A percentile compares a stretch with the other conserved stretches of the same genome.
Evolutionary conservation across 2,797 vertebrate species (phyloP).

Genomic region (Etheostoma nigrum): DNA sequence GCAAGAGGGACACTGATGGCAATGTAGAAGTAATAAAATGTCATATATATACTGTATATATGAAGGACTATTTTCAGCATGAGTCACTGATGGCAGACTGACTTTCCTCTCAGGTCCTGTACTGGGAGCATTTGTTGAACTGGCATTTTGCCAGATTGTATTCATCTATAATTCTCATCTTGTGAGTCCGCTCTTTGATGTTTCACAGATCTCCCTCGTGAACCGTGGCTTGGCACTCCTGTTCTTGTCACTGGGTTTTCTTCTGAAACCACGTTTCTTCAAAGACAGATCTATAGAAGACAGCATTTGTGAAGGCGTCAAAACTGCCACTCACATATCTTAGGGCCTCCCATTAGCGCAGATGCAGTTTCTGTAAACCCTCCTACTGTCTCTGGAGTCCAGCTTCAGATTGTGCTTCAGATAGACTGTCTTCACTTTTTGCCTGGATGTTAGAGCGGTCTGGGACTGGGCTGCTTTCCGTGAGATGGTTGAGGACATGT

Average conservation of each 20-base stretch:
- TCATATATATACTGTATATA: slow-evolving; percentile 40
- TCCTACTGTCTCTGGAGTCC: slow-evolving; percentile 45
- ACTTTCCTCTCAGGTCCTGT: slow-evolving; percentile 46
- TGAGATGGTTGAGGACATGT: slow-evolving; percentile 26
- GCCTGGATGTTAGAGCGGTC: slow-evolving; percentile 35
- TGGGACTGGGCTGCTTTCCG: slow-evolving; percentile 33
- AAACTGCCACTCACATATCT: slow-evolving; percentile 54
- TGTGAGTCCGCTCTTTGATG: slow-evolving; percentile 53
- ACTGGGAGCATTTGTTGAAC: slow-evolving; percentile 48
- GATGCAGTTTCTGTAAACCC: slow-evolving; percentile 33
- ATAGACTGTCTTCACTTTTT: slow-evolving; percentile 45
- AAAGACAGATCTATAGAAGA: slow-evolving; percentile 39
- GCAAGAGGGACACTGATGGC: slow-evolving; percentile 61
- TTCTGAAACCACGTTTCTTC: slow-evolving; percentile 27
- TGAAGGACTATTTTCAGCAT: slow-evolving; percentile 51
- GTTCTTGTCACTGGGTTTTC: slow-evolving; percentile 37
- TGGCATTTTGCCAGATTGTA: slow-evolving; percentile 60
- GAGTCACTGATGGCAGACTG: slow-evolving; percentile 47
- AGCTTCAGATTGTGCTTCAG: slow-evolving; percentile 36
- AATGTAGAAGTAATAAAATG: slow-evolving; percentile 75
- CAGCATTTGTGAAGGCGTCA: slow-evolving; percentile 58
- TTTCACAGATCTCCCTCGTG: slow-evolving; percentile 47
- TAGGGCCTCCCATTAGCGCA: slow-evolving; percentile 36
- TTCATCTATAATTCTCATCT: slow-evolving; percentile 58
- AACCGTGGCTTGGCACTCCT: slow-evolving; percentile 38